Base-by-base conservation (phyloP, 2,113 vertebrate genomes). In the Perca fluviatilis region DNA sequence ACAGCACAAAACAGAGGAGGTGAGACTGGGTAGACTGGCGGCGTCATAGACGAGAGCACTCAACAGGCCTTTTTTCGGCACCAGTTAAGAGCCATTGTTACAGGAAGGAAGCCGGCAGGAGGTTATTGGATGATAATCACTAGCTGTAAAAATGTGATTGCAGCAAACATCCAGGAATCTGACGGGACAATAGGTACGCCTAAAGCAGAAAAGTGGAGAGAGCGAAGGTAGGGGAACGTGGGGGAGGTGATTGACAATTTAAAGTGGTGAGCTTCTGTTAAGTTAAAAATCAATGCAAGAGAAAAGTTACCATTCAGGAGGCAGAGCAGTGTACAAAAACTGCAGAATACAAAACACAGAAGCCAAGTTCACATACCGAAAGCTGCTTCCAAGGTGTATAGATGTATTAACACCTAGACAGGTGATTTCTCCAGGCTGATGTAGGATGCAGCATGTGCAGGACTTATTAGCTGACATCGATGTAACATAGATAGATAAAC, bases 191-290 rank as follows among this genome's bases (percentile, higher is more conserved):
- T 76, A 60, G 74, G 43, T 77, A 19, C 2, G 25, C 62, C 25
- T 36, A 40, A 62, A 75, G 77, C 74, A 67, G 65, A 66, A 63
- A 51, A 74, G 33, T 12, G 18, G 51, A 66, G 77, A 51, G n/a
- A 64, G 72, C 14, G 16, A 43, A 50, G 49, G 58, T 36, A 47
- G 62, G 62, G 57, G 6, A 75, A 78, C 3, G 2, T 47, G 67
- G 60, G 72, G 47, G 63, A 61, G 67, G 21, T 85, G 85, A 84
- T 53, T 79, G 76, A 68, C 83, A 85, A 62, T 77, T 67, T 23
- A 61, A 84, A 84, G 82, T 77, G 47, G 49, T 30, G 51, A 49
- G 64, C 30, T 79, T 23, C 25, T 68, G 49, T 83, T 79, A 33
- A 89, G 77, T 46, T 56, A 53, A 30, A 69, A 83, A 85, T 68